These are phyloP conservation scores for Drosophila tsacasi DNA, from an alignment of 1,140 invertebrate species.

Conservation along the genomic window DNA sequence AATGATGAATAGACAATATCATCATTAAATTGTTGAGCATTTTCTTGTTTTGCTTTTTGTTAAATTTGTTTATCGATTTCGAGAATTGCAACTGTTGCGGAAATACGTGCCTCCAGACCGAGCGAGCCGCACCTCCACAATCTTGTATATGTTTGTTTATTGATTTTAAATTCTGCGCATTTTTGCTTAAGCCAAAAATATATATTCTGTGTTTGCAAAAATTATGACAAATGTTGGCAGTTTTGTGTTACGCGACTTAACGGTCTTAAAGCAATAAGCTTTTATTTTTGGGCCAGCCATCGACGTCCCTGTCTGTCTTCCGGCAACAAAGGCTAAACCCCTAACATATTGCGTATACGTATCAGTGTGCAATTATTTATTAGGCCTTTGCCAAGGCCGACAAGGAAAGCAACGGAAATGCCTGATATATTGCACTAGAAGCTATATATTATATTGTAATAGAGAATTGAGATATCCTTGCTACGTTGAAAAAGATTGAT, in stretches of 20 bases:
- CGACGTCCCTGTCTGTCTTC: conserved; percentile 21
- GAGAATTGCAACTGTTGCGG: conserved; percentile 72
- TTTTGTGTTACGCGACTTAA: conserved; percentile 18
- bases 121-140: not conserved
- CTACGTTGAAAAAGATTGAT: not conserved
- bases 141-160: conserved; percentile 57
- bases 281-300: conserved; percentile 5
- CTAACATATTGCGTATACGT: conserved; percentile 31
- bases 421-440: conserved; percentile 24
- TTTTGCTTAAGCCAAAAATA: conserved; percentile 34
- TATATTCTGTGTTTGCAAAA: conserved; percentile 35
- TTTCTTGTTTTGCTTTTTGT: conserved; percentile 45
- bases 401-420: conserved; percentile 15
- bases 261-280: conserved; percentile 21
- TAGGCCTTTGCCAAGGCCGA: conserved; percentile 19
- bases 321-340: conserved; percentile 28
- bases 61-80: conserved; percentile 71
- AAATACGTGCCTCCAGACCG: conserved; percentile 58
- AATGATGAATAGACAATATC: too few species aligned
- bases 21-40: not conserved
- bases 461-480: conserved; percentile 5
- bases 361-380: conserved; percentile 34
- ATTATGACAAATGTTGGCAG: conserved; percentile 33
- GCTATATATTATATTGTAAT: conserved; percentile 9
- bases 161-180: conserved; percentile 70